Conservation (phyloP, 1,140 invertebrate genomes). For the Magallana gigas region DNA sequence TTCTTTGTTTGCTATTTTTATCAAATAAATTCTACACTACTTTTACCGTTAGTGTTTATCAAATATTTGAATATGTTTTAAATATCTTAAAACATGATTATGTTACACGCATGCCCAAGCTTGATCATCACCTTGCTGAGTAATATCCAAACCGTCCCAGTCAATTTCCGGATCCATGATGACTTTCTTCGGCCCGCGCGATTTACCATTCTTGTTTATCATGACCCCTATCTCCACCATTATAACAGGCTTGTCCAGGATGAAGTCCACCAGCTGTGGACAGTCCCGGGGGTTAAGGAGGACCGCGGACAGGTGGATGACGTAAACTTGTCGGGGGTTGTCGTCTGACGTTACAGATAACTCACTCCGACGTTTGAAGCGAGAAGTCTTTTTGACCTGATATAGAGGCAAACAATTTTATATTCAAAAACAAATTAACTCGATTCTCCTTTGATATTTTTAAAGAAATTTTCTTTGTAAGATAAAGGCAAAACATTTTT, state of each 20-base stretch:
- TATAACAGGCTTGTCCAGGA: background rate
- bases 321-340: background rate
- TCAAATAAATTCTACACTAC: too few relatives aligned
- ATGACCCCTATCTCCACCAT: background rate
- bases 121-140: background rate
- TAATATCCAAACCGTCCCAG: slow-evolving; percentile 37
- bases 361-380: slow-evolving; percentile 28
- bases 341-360: slow-evolving; percentile 19
- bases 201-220: background rate
- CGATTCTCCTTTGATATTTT: too few relatives aligned
- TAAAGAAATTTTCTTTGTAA: too few relatives aligned
- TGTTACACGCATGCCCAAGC: too few relatives aligned
- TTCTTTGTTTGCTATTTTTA: too few relatives aligned
- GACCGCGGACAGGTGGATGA: slow-evolving; percentile 3
- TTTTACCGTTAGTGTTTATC: too few relatives aligned
- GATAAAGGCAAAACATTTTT: too few relatives aligned
- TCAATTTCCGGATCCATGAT: slow-evolving; percentile 15
- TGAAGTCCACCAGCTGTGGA: slow-evolving; percentile 26
- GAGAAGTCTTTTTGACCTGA: background rate
- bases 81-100: too few relatives aligned
- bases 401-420: too few relatives aligned
- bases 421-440: too few relatives aligned
- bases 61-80: too few relatives aligned
- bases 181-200: background rate
- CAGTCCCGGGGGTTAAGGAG: slow-evolving; percentile 28